phyloP scores from a whole-genome alignment of 2,797 vertebrate species.

The Sylvia borin region DNA sequence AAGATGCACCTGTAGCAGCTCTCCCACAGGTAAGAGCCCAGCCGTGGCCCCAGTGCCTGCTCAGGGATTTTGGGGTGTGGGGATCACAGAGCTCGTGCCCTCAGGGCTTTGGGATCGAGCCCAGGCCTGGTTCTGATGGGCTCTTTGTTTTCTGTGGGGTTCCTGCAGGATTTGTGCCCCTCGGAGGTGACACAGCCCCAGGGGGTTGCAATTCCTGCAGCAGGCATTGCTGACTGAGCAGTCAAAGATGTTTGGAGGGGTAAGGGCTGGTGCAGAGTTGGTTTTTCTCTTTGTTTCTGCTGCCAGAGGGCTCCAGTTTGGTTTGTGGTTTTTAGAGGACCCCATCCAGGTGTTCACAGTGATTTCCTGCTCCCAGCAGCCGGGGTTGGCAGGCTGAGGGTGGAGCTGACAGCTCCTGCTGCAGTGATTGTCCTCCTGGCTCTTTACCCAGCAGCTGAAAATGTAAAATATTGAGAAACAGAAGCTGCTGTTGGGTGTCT shows the following conservation, averaged over 20 bases:
- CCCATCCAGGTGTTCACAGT: fast-evolving
- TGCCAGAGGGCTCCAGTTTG: background rate
- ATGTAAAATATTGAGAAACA: background rate
- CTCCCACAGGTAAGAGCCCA: conserved; percentile 27
- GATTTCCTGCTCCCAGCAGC: background rate
- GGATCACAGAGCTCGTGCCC: no score
- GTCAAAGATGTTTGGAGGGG: background rate
- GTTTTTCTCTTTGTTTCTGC: background rate
- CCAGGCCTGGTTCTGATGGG: fast-evolving
- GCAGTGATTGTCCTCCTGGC: background rate
- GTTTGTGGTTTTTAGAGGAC: background rate
- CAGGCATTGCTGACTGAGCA: background rate
- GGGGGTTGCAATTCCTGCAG: background rate
- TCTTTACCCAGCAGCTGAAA: background rate
- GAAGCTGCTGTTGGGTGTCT: background rate
- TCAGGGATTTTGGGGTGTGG: background rate
- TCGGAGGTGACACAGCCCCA: fast-evolving
- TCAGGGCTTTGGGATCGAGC: fast-evolving
- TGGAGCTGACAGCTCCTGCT: background rate
- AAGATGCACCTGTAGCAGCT: conserved; percentile 12
- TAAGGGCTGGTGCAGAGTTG: background rate
- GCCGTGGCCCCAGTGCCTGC: fast-evolving
- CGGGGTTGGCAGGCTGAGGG: background rate
- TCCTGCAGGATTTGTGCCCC: background rate
- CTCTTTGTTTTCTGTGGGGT: fast-evolving